Base-by-base conservation (phyloP, 2,113 vertebrate genomes). In the Syrmaticus mikado region DNA sequence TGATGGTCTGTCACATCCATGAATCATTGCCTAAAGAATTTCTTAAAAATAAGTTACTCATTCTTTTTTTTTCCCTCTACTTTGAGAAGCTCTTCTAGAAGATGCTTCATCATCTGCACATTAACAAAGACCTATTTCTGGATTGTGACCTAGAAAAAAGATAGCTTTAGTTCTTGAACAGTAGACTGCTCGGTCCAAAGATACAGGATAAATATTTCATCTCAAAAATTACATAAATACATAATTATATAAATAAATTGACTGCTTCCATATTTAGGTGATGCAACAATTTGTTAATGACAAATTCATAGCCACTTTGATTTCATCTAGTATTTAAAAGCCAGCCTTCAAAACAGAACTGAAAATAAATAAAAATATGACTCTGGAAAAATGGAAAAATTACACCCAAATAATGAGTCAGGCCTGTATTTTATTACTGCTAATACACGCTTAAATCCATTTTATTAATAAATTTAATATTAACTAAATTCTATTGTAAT, bases 361-460 rank as follows among this genome's bases (percentile, higher is more conserved):
- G 58, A 36, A 73, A 15, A 40, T 79, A 85, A 90, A 74, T 71
- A 89, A 79, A 95, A 87, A 74, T 76, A 80, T 3, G 38, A 19
- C 55, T 85, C 41, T 66, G 38, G 28, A 55, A 94, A 95, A 84
- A 87, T 48, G 28, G 1, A 78, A 91, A 92, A 92, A 21, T 24
- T 82, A 28, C 43, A 58, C 27, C 28, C 15, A 73, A 82, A 62
- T 90, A 90, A 65, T 81, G 40, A 72, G 41, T 76, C 38, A 73
- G 21, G 17, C 12, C 34, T 7, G 55, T 91, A 62, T 10, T 67
- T 24, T 65, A 34, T 72, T 79, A 82, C 45, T 55, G 41, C 81
- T 50, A 92, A 76, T 50, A 66, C 34, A 74, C 85, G 38, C 15
- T 85, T 62, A 95, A 93, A 94, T 77, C 4, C 70, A 77, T 92